phyloP scores from a whole-genome alignment of 1,140 invertebrate genomes.

The Oreohelix idahoensis region DNA sequence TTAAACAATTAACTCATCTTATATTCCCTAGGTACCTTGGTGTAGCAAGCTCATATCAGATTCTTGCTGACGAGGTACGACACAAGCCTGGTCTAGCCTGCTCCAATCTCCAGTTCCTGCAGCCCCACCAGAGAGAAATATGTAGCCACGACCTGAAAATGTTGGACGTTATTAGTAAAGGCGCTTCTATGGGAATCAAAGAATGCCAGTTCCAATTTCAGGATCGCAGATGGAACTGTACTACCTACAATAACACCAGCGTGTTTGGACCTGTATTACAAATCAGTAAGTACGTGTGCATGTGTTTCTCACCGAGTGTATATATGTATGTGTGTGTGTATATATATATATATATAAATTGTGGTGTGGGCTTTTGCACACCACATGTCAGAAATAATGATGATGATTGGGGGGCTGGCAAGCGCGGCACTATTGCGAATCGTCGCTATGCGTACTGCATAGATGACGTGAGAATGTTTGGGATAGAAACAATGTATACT shows the following conservation, averaged over 20 bases:
- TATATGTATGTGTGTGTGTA: no score
- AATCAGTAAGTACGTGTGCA: slow-evolving; percentile 80
- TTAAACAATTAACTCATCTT: no score
- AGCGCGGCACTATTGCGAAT: no score
- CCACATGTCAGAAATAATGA: no score
- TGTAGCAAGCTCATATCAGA: slow-evolving; percentile 60
- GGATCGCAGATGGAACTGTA: slow-evolving; percentile 94
- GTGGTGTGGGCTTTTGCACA: no score
- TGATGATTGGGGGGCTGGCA: no score
- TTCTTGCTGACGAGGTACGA: slow-evolving; percentile 49
- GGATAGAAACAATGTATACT: no score
- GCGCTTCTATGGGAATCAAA: slow-evolving; percentile 87
- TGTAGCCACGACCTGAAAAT: slow-evolving; percentile 73
- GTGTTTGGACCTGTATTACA: slow-evolving; percentile 88
- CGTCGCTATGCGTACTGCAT: no score
- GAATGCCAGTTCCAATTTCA: slow-evolving; percentile 97
- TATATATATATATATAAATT: no score
- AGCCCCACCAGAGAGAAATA: slow-evolving; percentile 74
- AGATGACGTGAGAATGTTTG: no score
- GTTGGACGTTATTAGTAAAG: slow-evolving; percentile 79
- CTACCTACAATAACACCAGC: slow-evolving; percentile 67
- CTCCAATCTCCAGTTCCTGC: slow-evolving; percentile 73
- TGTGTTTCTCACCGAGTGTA: no score
- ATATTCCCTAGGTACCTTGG: slow-evolving; percentile 59
- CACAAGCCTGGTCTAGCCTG: slow-evolving; percentile 51